A percentile compares a stretch with the other conserved stretches of the same genome.
Evolutionary conservation across 2,113 vertebrate species (phyloP).

Genomic region (Melanerpes formicivorus): DNA sequence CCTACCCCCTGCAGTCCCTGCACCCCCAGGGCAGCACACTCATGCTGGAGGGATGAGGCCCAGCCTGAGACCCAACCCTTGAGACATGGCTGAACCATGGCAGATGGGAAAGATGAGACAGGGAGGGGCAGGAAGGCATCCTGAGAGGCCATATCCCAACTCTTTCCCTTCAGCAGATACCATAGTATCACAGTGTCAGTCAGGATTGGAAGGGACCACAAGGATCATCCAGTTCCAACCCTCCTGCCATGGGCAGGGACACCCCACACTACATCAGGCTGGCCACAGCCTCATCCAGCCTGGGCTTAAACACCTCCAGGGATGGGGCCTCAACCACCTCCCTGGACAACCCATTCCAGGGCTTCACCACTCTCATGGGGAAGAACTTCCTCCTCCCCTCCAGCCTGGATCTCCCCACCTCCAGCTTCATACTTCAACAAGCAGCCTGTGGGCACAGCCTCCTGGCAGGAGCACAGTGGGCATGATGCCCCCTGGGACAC

Average conservation of each 20-base stretch:
- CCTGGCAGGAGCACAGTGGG: fast-evolving
- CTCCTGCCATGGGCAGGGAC: too few species aligned
- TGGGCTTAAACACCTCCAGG: too few species aligned
- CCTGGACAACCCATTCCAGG: too few species aligned
- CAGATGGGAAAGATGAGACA: not conserved
- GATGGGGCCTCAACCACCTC: too few species aligned
- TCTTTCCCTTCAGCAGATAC: not conserved
- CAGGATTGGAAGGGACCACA: too few species aligned
- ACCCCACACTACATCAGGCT: too few species aligned
- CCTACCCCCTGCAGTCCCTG: not conserved
- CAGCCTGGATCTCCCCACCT: too few species aligned
- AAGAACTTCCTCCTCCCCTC: too few species aligned
- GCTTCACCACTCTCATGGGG: too few species aligned
- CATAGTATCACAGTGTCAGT: too few species aligned
- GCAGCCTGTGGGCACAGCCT: not conserved
- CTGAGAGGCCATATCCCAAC: not conserved
- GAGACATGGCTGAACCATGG: fast-evolving
- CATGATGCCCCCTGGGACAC: fast-evolving
- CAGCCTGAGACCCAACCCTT: not conserved
- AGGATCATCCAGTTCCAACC: too few species aligned
- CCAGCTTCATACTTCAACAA: not conserved
- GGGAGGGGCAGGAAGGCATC: not conserved
- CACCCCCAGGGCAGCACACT: fast-evolving
- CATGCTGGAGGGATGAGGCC: not conserved
- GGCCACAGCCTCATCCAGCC: too few species aligned